Evolutionary conservation across 2,888 invertebrate species (phyloP), one percentile per base, ranked within the genome.

Genomic region (Tromatobia lineatoria): DNA sequence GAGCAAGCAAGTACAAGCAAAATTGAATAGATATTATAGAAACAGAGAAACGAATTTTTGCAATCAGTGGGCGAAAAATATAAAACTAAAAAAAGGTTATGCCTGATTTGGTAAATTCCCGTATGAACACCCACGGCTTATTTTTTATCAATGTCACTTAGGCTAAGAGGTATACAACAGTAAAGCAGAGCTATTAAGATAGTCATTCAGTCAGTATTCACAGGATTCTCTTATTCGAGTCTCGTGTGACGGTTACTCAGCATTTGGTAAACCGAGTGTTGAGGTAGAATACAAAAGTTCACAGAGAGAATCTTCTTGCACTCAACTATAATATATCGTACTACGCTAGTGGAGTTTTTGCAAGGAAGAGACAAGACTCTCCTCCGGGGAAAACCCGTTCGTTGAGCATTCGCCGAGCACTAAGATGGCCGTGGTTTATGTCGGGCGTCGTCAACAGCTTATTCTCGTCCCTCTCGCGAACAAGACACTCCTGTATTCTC

Each of bases 391-490:
- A 87, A 88, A 87, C 86, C 87, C 87, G 86, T 88, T 87, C 77
- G 80, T 59, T 57, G 74, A 59, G 74, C 64, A 47, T 70, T 67
- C 59, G 15, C 57, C 69, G 15, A 59, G 54, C 69, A 77, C 77
- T 82, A 86, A 87, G 83, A 87, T 87, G 87, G 85, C 86, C 54
- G 87, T 87, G 85, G 85, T 84, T 87, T 85, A 83, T 83, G 85
- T 82, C 74, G 73, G 73, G 77, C 80, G 79, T 75, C 79, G 79
- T 77, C 80, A 77, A 80, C 80, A 50, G 45, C 80, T 75, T 61
- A 52, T 67, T 78, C 74, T 18, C 23, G 50, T 59, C n/a, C 59
- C 45, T 69, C 29, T 25, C 25, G 45, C 59, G 69, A 70, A 78
- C 47, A 70, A 69, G 42, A 47, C 29, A 69, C 59, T 59, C 25